Evolutionary conservation across 2,113 vertebrate genomes (phyloP).

Genomic region (Oreochromis aureus): DNA sequence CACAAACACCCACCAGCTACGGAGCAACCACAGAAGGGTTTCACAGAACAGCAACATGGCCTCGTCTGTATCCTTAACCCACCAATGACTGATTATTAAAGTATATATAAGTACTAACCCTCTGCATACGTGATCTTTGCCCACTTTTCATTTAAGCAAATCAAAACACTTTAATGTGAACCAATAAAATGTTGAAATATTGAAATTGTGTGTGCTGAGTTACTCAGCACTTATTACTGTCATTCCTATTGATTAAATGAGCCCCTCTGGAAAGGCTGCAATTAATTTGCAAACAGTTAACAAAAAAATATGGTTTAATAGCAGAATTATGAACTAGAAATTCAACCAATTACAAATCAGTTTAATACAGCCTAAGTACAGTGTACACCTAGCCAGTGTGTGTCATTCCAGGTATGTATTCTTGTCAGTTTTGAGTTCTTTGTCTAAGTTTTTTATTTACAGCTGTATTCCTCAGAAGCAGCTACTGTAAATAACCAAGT

Average conservation of each 20-base stretch:
- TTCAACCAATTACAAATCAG: background rate
- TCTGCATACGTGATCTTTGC: background rate
- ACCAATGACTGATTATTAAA: background rate
- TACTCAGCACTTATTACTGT: background rate
- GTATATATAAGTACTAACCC: background rate
- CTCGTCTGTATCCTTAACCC: background rate
- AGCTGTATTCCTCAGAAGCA: conserved; percentile 40
- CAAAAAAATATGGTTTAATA: background rate
- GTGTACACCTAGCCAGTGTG: background rate
- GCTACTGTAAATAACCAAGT: conserved; percentile 4
- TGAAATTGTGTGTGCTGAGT: background rate
- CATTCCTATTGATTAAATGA: background rate
- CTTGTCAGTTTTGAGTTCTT: background rate
- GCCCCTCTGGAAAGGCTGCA: background rate
- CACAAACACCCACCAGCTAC: background rate
- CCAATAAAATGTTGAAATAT: background rate
- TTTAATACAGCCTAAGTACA: background rate
- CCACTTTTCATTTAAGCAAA: background rate
- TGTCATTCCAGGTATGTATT: background rate
- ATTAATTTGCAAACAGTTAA: background rate
- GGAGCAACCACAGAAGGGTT: background rate
- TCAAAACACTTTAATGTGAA: background rate
- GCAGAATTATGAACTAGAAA: background rate
- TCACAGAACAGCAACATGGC: background rate
- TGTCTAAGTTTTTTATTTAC: conserved; percentile 36